phyloP scores from a whole-genome alignment of 2,113 vertebrate species.

The Brachypodius melanocephalos region DNA sequence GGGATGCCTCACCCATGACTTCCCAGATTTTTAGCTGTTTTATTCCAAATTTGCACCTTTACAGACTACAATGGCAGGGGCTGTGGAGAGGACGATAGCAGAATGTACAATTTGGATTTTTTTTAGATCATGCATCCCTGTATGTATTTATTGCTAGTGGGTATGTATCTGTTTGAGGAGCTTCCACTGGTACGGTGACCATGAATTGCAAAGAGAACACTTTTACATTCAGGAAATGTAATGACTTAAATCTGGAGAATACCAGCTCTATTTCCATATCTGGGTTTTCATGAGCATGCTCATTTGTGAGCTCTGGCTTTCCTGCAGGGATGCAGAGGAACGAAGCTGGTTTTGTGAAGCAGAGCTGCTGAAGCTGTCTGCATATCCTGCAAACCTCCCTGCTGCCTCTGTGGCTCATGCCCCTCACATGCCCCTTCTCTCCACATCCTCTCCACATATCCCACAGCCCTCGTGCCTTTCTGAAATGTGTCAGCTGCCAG shows the following conservation, averaged over 20 bases:
- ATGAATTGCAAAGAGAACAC: background rate
- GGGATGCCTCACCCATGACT: background rate
- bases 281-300: background rate
- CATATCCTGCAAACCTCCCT: rapidly evolving
- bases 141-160: background rate
- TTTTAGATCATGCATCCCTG: background rate
- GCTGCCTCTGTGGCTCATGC: background rate
- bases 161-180: background rate
- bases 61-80: background rate
- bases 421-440: background rate
- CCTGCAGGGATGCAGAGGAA: background rate
- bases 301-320: background rate
- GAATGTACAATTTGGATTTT: background rate
- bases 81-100: background rate
- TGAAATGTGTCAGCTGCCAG: background rate
- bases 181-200: background rate
- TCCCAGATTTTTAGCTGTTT: background rate
- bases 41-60: background rate
- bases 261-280: background rate
- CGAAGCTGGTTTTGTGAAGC: background rate
- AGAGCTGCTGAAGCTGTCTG: background rate
- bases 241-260: background rate
- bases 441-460: background rate
- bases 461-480: background rate
- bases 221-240: background rate